Evolutionary conservation across 1,140 invertebrate genomes (phyloP), one percentile per base, ranked within the genome.

Genomic region (Muscidifurax raptorellus): DNA sequence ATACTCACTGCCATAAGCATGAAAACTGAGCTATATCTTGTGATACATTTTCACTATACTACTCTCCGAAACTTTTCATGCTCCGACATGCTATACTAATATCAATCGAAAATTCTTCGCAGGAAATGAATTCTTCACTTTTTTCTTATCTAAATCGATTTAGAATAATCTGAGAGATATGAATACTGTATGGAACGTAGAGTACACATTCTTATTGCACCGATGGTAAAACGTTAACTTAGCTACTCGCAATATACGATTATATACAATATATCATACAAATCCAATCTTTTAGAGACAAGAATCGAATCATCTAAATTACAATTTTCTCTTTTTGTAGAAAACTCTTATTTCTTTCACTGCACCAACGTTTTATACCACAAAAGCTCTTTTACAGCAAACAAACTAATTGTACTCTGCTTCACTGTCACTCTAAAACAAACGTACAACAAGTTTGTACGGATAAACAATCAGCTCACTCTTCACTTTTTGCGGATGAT

Each of bases 301-400:
- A 27, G 47, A 30, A 52, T 71, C 40, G 66, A 81, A 81, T 81
- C 69, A 72, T 72, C 80, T 5, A 52, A 74, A 81, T 72, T 80
- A 66, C 36, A 36, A 79, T 25, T 67, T 27, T 40, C n/a, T 66
- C 32, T 18, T 22, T 78, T 1, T 32, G 18, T 40, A 47, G 52
- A 13, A 18, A 78, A 30, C 52, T 47, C 15, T 52, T 10, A 15
- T 28, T 22, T 52, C 44, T 59, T 32, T 52, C 18, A 81, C 30
- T 72, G 44, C 80, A 81, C 69, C 2, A 36, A 72, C 30, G 27
- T 80, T 27, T 67, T 47, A 22, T 28, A 15, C 28, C 71, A 74
- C 71, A 22, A 74, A 32, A 74, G 28, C 71, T 74, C 32, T 74
- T 32, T n/a, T 81, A 22, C 66, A 22, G 15, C 40, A 32, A 52